These are phyloP conservation scores for Apamea crenata DNA, from an alignment of 2,888 invertebrate species.

Conservation along the genomic window DNA sequence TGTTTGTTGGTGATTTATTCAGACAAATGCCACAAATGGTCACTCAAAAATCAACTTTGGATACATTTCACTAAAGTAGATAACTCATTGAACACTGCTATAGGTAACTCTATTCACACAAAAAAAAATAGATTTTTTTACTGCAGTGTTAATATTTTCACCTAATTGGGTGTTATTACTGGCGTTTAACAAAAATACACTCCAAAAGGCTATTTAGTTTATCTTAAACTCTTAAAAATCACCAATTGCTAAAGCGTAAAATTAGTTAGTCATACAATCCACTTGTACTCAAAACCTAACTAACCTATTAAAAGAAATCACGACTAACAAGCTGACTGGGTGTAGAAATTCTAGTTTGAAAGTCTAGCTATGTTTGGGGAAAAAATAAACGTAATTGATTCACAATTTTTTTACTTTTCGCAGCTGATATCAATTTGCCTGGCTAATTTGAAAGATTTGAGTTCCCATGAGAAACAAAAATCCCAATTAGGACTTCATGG, in stretches of 20 bases:
- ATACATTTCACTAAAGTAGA: no score
- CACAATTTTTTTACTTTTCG: not conserved
- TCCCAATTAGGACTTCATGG: not conserved
- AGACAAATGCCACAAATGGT: no score
- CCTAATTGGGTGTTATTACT: not conserved
- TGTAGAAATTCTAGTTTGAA: constrained; percentile 31
- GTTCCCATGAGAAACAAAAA: not conserved
- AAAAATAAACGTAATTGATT: constrained; percentile 1
- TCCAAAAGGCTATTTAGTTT: not conserved
- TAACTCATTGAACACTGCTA: no score
- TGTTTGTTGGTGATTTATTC: not conserved
- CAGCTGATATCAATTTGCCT: constrained; percentile 9
- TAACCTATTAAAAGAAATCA: constrained; percentile 53
- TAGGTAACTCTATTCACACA: no score
- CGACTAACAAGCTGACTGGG: constrained; percentile 33
- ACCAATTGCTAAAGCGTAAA: constrained; percentile 38
- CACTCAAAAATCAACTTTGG: no score
- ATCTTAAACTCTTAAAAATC: no score
- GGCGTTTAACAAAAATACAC: not conserved
- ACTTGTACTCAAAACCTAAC: constrained; percentile 33
- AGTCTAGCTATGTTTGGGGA: not conserved
- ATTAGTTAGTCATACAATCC: constrained; percentile 33
- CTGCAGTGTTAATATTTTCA: no score
- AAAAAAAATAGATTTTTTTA: no score
- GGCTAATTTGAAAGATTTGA: not conserved